These are phyloP conservation scores for Bradypodion ventrale DNA, from an alignment of 2,797 vertebrate genomes.

Conservation along the genomic window DNA sequence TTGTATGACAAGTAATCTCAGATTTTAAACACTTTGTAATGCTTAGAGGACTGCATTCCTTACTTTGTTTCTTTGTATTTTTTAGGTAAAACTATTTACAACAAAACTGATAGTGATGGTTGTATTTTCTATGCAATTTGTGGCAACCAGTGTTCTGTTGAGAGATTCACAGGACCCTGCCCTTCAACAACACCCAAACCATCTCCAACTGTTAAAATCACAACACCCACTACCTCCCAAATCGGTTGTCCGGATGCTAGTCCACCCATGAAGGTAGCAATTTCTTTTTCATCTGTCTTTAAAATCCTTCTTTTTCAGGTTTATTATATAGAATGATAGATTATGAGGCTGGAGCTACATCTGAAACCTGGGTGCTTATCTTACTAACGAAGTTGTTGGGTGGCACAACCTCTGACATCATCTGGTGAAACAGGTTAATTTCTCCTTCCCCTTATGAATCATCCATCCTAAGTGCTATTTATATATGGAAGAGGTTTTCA, in stretches of 20 bases:
- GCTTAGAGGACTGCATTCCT: too few relatives aligned
- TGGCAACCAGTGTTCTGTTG: constrained; percentile 67
- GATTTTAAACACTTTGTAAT: too few relatives aligned
- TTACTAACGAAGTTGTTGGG: not conserved
- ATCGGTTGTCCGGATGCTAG: constrained; percentile 49
- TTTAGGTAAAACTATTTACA: constrained; percentile 77
- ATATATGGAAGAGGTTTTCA: not conserved
- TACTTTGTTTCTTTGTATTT: not conserved
- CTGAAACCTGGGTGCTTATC: not conserved
- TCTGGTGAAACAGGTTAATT: not conserved
- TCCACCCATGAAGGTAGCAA: constrained; percentile 76
- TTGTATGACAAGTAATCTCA: not conserved
- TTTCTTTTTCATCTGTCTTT: accelerated
- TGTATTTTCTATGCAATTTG: constrained; percentile 77
- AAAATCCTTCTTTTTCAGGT: not conserved
- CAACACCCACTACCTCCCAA: not conserved
- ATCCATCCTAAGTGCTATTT: not conserved
- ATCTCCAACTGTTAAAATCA: not conserved
- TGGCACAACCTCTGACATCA: not conserved
- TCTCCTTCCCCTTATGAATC: not conserved
- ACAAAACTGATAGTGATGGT: constrained; percentile 68
- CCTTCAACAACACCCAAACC: constrained; percentile 38
- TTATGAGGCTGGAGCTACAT: not conserved
- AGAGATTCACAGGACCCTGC: constrained; percentile 54
- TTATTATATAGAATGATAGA: accelerated